A percentile compares a stretch with the other conserved stretches of the same genome.
These are phyloP conservation scores for Luffia ferchaultella DNA, from an alignment of 2,888 invertebrate genomes.

Conservation along the genomic window DNA sequence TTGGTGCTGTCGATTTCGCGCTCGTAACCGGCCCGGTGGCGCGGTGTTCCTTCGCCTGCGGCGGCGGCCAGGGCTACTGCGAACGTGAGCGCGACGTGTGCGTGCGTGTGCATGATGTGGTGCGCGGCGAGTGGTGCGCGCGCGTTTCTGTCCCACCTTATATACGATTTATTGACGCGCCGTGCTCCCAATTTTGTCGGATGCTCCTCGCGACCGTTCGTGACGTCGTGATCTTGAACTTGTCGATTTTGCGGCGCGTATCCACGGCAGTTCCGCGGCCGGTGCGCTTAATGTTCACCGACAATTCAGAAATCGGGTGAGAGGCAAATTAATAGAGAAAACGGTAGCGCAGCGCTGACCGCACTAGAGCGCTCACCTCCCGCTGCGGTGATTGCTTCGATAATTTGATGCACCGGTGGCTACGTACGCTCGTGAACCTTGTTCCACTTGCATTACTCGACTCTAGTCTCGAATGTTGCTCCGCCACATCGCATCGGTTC, in stretches of 20 bases:
- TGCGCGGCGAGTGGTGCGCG: constrained; percentile 52
- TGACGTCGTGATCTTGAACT: constrained; percentile 47
- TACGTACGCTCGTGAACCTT: constrained; percentile 56
- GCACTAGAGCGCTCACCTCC: constrained; percentile 21
- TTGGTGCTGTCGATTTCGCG: constrained; percentile 45
- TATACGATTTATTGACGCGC: constrained; percentile 51
- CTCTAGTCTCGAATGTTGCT: constrained; percentile 33
- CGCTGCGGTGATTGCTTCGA: constrained; percentile 15
- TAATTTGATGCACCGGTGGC: constrained; percentile 40
- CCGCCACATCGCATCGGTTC: no score
- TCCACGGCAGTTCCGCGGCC: background rate
- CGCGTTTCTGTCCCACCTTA: constrained; percentile 48
- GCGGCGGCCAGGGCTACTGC: constrained; percentile 32
- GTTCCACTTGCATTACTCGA: constrained; percentile 50
- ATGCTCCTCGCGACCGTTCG: constrained; percentile 31
- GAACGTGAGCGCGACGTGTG: constrained; percentile 36
- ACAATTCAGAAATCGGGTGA: no score
- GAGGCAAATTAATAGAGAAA: no score
- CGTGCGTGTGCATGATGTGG: constrained; percentile 57
- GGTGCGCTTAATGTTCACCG: background rate
- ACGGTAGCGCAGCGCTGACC: no score
- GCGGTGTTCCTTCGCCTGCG: constrained; percentile 15
- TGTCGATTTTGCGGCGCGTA: constrained; percentile 21
- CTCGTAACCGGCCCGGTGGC: constrained; percentile 48
- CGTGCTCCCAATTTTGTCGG: constrained; percentile 57